Conservation (phyloP, 2,888 invertebrate genomes). For the Ichneumoninae sp. region DNA sequence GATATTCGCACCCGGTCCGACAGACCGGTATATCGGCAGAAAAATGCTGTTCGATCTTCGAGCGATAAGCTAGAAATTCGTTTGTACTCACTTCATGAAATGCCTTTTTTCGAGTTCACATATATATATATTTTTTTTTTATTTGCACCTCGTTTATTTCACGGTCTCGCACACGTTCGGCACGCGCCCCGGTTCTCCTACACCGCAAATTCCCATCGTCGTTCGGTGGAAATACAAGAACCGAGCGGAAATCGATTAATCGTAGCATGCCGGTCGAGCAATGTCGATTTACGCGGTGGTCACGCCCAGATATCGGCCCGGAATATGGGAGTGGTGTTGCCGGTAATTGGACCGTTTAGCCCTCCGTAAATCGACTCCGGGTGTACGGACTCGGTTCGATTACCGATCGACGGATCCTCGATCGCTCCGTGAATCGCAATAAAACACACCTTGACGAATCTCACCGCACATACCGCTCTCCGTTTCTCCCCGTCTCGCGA, state of each 20-base stretch:
- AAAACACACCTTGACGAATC: conserved; percentile 20
- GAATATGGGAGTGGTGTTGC: conserved; percentile 72
- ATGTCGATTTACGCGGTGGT: conserved; percentile 67
- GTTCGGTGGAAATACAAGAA: conserved; percentile 41
- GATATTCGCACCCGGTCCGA: neutral
- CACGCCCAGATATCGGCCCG: conserved; percentile 69
- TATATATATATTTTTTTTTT: neutral
- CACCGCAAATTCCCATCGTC: conserved; percentile 56
- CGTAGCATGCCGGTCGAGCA: conserved; percentile 65
- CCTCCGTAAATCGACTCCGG: conserved; percentile 13
- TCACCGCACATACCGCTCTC: conserved; percentile 7
- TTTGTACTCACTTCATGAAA: neutral
- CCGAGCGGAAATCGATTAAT: conserved; percentile 72
- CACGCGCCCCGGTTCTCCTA: conserved; percentile 68
- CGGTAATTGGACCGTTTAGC: conserved; percentile 39
- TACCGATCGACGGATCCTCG: conserved; percentile 5
- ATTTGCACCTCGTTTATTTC: neutral
- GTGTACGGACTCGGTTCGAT: conserved; percentile 7
- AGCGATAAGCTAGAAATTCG: neutral
- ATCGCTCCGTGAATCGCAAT: conserved; percentile 17
- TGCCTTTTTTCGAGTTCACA: neutral
- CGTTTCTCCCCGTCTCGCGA: neutral
- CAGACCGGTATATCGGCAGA: neutral
- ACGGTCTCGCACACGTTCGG: conserved; percentile 44
- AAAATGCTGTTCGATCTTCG: neutral